A percentile compares a stretch with the other conserved stretches of the same genome.
Evolutionary conservation across 2,113 vertebrate genomes (phyloP).

Genomic region (Scytalopus superciliaris): DNA sequence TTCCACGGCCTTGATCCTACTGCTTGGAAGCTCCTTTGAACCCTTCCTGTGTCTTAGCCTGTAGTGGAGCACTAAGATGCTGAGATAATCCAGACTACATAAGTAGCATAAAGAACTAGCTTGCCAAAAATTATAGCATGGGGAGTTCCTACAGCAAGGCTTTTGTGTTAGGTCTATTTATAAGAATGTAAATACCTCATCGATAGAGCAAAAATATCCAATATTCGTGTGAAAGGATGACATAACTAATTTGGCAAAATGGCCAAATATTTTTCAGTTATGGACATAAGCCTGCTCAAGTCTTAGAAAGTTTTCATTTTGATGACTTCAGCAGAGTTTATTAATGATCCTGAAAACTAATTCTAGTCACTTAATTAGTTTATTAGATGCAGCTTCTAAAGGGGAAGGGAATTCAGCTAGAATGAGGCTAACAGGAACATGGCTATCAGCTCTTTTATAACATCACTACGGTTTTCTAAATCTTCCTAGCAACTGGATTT

Average conservation of each 20-base stretch:
- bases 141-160: not conserved
- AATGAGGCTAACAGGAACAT: not conserved
- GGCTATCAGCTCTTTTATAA: not conserved
- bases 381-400: conserved; percentile 41
- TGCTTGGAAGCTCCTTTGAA: not conserved
- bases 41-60: not conserved
- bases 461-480: not conserved
- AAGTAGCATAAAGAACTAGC: not conserved
- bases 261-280: conserved; percentile 16
- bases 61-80: not conserved
- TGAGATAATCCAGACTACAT: not conserved
- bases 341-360: conserved; percentile 58
- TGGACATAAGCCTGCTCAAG: not conserved
- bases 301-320: conserved; percentile 37
- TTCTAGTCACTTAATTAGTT: conserved; percentile 46
- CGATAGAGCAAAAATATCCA: not conserved
- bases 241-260: conserved; percentile 31
- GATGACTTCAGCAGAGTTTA: conserved; percentile 37
- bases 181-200: not conserved
- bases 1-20: not conserved
- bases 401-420: conserved; percentile 16
- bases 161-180: not conserved
- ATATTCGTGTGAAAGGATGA: not conserved
- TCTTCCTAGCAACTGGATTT: conserved; percentile 3
- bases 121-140: not conserved